Conservation (phyloP, 2,888 invertebrate genomes). For the Drosophila infuscata region DNA sequence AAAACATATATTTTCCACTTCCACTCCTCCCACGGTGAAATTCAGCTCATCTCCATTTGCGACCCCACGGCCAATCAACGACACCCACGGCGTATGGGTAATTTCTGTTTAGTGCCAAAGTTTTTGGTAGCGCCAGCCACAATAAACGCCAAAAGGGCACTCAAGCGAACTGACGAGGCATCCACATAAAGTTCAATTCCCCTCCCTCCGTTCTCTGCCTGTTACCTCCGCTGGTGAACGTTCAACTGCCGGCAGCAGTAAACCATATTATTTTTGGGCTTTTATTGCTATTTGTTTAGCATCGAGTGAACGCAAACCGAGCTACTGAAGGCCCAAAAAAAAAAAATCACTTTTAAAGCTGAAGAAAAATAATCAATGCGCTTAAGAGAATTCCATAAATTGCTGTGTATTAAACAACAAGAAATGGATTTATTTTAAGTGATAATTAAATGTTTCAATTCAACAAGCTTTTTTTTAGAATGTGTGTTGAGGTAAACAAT, state of each 20-base stretch:
- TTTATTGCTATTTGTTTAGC: slow-evolving; percentile 77
- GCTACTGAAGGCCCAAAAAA: slow-evolving; percentile 17
- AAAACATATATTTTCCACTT: slow-evolving; percentile 9
- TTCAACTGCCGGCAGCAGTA: slow-evolving; percentile 53
- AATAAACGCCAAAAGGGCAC: slow-evolving; percentile 77
- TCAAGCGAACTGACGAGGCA: slow-evolving; percentile 66
- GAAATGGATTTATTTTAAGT: not conserved
- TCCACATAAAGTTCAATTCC: slow-evolving; percentile 44
- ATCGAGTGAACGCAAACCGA: slow-evolving; percentile 30
- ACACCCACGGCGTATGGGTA: slow-evolving; percentile 75
- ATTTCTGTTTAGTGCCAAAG: slow-evolving; percentile 70
- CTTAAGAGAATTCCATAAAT: slow-evolving; percentile 12
- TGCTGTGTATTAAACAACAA: slow-evolving; percentile 1
- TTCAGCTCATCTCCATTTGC: slow-evolving; percentile 1
- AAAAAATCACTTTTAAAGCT: slow-evolving; percentile 25
- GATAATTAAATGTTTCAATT: not conserved
- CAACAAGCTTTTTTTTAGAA: not conserved
- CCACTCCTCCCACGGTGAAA: not conserved
- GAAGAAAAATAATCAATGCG: slow-evolving; percentile 33
- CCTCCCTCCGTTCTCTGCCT: not conserved
- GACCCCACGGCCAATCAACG: slow-evolving; percentile 62
- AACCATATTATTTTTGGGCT: slow-evolving; percentile 74
- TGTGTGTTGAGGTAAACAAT: not conserved
- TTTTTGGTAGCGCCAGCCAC: slow-evolving; percentile 62
- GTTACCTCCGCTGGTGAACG: not conserved